A percentile compares a stretch with the other conserved stretches of the same genome.
These are phyloP conservation scores for Potamilus streckersoni DNA, from an alignment of 1,140 invertebrate species.

Conservation along the genomic window DNA sequence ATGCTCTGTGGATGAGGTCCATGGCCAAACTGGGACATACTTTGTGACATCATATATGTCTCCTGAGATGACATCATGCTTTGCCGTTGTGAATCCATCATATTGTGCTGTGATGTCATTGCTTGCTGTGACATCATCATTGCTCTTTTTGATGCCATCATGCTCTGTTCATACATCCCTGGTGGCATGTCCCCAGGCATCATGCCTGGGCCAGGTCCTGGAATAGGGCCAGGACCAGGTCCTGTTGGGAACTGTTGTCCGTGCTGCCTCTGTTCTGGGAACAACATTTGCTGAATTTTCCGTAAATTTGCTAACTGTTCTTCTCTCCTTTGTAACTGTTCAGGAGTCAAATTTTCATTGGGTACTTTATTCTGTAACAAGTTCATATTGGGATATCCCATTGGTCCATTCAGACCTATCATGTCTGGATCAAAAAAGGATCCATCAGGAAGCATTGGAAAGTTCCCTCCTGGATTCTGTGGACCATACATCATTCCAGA, in stretches of 20 bases:
- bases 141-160: slow-evolving; percentile 53
- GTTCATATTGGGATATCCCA: slow-evolving; percentile 46
- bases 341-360: slow-evolving; percentile 95
- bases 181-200: slow-evolving; percentile 48
- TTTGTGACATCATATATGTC: slow-evolving; percentile 48
- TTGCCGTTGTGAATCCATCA: slow-evolving; percentile 32
- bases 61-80: slow-evolving; percentile 52
- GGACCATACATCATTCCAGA: slow-evolving; percentile 43
- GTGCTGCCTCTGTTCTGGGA: slow-evolving; percentile 75
- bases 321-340: slow-evolving; percentile 93
- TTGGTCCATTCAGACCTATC: slow-evolving; percentile 28
- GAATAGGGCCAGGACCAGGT: slow-evolving; percentile 30
- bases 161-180: slow-evolving; percentile 58
- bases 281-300: slow-evolving; percentile 93
- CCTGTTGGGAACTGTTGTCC: slow-evolving; percentile 35
- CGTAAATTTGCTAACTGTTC: slow-evolving; percentile 90
- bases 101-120: slow-evolving; percentile 55
- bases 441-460: slow-evolving; percentile 51
- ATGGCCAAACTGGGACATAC: slow-evolving; percentile 53
- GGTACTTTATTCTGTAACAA: slow-evolving; percentile 72
- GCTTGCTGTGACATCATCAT: slow-evolving; percentile 61
- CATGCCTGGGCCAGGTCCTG: slow-evolving; percentile 37
- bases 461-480: slow-evolving; percentile 31
- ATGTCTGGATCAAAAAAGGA: slow-evolving; percentile 50
- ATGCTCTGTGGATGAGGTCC: slow-evolving; percentile 48